These are phyloP conservation scores for Embidobia sp. DNA, from an alignment of 2,888 invertebrate genomes.

Conservation along the genomic window DNA sequence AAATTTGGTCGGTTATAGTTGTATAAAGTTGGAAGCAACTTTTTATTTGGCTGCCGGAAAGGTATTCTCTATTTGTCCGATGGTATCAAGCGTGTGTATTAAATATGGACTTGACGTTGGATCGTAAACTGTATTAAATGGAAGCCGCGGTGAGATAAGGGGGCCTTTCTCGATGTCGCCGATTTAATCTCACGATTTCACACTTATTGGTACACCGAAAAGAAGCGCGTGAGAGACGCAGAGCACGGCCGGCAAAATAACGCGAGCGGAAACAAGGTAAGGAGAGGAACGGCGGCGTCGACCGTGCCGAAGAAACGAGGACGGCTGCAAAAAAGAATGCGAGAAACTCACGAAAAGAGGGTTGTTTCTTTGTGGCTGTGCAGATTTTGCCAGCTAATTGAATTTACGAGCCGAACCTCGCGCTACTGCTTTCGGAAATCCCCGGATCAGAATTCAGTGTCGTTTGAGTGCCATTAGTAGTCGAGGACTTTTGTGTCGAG, in stretches of 20 bases:
- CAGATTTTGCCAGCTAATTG: slow-evolving; percentile 78
- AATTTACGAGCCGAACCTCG: slow-evolving; percentile 75
- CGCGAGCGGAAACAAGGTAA: slow-evolving; percentile 41
- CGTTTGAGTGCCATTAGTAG: slow-evolving; percentile 74
- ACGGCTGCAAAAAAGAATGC: slow-evolving; percentile 42
- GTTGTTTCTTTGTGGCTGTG: slow-evolving; percentile 66
- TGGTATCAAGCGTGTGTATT: slow-evolving; percentile 17
- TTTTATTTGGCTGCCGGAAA: not conserved
- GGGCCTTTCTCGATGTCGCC: slow-evolving; percentile 39
- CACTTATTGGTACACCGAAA: slow-evolving; percentile 61
- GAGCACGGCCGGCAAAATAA: slow-evolving; percentile 31
- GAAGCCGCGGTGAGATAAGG: slow-evolving; percentile 34
- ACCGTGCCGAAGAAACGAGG: slow-evolving; percentile 42
- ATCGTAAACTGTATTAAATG: slow-evolving; percentile 50
- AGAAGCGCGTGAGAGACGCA: slow-evolving; percentile 42
- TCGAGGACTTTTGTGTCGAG: slow-evolving; percentile 66
- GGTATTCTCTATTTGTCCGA: slow-evolving; percentile 30
- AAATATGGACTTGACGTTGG: slow-evolving; percentile 35
- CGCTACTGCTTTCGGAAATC: slow-evolving; percentile 71
- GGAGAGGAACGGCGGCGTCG: too few relatives aligned
- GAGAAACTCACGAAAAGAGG: slow-evolving; percentile 55
- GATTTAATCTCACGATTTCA: slow-evolving; percentile 56
- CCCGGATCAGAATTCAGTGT: slow-evolving; percentile 75
- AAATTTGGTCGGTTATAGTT: too few relatives aligned
- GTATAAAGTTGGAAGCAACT: not conserved